phyloP scores from a whole-genome alignment of 2,797 vertebrate species.

The Cichlasoma orientale region DNA sequence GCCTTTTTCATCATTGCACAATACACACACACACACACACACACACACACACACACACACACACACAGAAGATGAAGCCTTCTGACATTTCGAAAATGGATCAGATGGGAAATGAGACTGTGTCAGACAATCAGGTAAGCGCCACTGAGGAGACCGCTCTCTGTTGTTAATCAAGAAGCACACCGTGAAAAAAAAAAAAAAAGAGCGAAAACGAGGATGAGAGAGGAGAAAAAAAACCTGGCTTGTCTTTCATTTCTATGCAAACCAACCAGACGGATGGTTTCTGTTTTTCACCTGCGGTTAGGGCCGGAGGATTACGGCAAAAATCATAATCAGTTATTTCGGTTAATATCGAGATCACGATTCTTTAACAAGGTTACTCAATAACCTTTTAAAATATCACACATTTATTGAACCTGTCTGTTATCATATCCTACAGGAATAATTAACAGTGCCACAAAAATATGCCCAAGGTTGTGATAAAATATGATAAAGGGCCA shows the following conservation, averaged over 20 bases:
- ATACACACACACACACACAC: not conserved
- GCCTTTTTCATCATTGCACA: conserved; percentile 8
- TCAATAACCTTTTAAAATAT: not conserved
- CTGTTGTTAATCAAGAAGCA: conserved; percentile 56
- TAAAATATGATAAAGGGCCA: not conserved
- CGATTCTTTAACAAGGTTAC: not conserved
- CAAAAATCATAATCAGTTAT: not conserved
- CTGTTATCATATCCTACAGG: not conserved
- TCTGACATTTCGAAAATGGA: conserved; percentile 66
- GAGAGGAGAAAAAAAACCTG: not conserved
- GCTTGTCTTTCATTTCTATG: conserved; percentile 25
- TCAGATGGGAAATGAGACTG: conserved; percentile 65
- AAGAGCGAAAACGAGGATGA: not conserved
- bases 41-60: not conserved
- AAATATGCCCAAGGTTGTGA: not conserved
- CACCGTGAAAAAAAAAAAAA: conserved; percentile 17
- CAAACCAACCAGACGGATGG: not conserved
- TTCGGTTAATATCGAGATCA: not conserved
- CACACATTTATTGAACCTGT: not conserved
- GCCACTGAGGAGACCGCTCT: conserved; percentile 35
- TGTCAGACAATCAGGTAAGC: conserved; percentile 58
- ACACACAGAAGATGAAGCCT: conserved; percentile 7
- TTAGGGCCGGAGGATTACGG: not conserved
- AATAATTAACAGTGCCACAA: not conserved
- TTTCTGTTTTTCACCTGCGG: not conserved